A percentile compares a stretch with the other conserved stretches of the same genome.
Evolutionary conservation across 2,113 vertebrate species (phyloP).

Genomic region (Benitochromis conjunctus): DNA sequence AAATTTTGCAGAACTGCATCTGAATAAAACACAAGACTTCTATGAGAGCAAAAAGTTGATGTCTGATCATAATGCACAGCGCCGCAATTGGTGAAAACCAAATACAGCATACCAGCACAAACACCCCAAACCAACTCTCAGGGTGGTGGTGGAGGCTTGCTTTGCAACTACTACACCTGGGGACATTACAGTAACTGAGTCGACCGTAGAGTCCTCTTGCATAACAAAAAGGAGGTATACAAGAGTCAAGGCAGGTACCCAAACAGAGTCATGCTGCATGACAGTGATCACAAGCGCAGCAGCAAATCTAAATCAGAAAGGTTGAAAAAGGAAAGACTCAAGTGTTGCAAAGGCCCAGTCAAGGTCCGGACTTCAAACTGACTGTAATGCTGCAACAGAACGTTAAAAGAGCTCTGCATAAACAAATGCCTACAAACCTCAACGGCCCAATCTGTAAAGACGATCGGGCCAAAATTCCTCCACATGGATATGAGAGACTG

Average conservation of each 20-base stretch:
- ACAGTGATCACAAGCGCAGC: background rate
- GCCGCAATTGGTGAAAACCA: background rate
- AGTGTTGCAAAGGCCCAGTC: too few relatives aligned
- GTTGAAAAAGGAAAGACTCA: background rate
- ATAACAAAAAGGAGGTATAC: background rate
- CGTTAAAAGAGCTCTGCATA: background rate
- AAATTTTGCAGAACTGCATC: background rate
- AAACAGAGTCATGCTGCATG: background rate
- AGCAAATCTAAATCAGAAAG: background rate
- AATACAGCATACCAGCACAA: background rate
- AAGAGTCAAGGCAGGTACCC: background rate
- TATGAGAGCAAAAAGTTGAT: background rate
- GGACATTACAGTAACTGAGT: background rate
- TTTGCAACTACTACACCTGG: background rate
- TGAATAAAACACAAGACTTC: background rate
- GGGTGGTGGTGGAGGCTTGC: background rate
- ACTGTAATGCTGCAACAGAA: background rate
- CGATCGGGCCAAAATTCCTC: background rate
- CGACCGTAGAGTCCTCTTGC: background rate
- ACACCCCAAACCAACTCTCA: background rate
- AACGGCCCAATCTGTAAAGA: background rate
- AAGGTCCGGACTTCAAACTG: background rate
- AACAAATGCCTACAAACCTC: background rate
- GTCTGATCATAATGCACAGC: background rate
- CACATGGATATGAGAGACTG: background rate